Conservation (phyloP, 2,113 vertebrate genomes). For the Leptobrachium ailaonicum region DNA sequence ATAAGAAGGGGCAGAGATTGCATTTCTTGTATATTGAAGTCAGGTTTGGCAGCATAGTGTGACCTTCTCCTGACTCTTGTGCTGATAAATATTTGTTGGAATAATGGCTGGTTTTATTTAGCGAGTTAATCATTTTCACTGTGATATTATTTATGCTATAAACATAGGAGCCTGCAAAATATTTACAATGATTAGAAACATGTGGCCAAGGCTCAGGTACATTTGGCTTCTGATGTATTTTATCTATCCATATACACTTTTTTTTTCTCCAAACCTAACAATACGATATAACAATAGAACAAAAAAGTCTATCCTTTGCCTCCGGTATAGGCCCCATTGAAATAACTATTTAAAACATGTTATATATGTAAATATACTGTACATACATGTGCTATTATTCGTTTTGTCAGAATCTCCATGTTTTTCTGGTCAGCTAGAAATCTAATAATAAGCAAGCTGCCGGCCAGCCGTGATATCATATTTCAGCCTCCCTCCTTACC, state of each 20-base stretch:
- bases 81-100: slow-evolving; percentile 27
- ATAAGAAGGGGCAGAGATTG: slow-evolving; percentile 32
- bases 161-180: slow-evolving; percentile 18
- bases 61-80: slow-evolving; percentile 16
- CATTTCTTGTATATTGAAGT: slow-evolving; percentile 28
- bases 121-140: slow-evolving; percentile 27
- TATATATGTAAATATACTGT: no score
- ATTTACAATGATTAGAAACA: slow-evolving; percentile 28
- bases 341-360: no score
- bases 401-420: no score
- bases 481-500: no score
- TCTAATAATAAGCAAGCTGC: no score
- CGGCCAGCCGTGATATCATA: no score
- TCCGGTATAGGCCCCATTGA: no score
- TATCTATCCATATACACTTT: neutral
- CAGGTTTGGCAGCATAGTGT: slow-evolving; percentile 15
- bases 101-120: slow-evolving; percentile 46
- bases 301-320: neutral
- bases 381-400: no score
- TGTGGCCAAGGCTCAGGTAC: neutral
- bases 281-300: neutral
- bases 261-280: neutral
- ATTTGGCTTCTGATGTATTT: slow-evolving; percentile 4
- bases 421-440: no score
- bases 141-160: slow-evolving; percentile 30